A percentile compares a stretch with the other conserved stretches of the same genome.
phyloP scores from a whole-genome alignment of 2,113 vertebrate genomes.

The Gracilinanus agilis region DNA sequence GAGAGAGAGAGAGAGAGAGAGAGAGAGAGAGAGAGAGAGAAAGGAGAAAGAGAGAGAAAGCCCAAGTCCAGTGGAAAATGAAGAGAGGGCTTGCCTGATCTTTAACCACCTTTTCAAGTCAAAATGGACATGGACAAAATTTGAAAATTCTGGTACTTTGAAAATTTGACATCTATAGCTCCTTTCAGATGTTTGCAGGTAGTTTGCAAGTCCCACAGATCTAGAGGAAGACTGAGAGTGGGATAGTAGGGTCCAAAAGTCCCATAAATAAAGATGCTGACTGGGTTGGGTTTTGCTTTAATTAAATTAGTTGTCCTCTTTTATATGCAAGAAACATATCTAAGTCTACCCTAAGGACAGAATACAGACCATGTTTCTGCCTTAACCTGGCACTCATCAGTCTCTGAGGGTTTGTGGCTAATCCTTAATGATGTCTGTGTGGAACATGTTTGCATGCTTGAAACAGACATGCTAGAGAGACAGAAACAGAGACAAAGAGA shows the following conservation, averaged over 20 bases:
- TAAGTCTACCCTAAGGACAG: not conserved
- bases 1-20: too few relatives aligned
- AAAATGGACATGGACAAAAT: not conserved
- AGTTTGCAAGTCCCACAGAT: not conserved
- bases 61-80: too few relatives aligned
- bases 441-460: constrained; percentile 15
- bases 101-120: not conserved
- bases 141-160: constrained; percentile 20
- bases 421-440: constrained; percentile 9
- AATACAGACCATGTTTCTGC: not conserved
- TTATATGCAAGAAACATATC: not conserved
- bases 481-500: not conserved
- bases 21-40: too few relatives aligned
- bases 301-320: not conserved
- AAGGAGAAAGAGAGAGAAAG: too few relatives aligned
- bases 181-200: constrained; percentile 1
- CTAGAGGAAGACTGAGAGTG: not conserved
- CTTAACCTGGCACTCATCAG: not conserved
- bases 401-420: not conserved
- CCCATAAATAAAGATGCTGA: not conserved
- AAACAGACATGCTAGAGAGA: not conserved
- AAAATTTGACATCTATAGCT: not conserved
- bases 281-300: not conserved
- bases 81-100: not conserved
- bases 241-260: not conserved